Base-by-base conservation (phyloP, 2,113 vertebrate genomes). In the Pelvicachromis taeniatus region DNA sequence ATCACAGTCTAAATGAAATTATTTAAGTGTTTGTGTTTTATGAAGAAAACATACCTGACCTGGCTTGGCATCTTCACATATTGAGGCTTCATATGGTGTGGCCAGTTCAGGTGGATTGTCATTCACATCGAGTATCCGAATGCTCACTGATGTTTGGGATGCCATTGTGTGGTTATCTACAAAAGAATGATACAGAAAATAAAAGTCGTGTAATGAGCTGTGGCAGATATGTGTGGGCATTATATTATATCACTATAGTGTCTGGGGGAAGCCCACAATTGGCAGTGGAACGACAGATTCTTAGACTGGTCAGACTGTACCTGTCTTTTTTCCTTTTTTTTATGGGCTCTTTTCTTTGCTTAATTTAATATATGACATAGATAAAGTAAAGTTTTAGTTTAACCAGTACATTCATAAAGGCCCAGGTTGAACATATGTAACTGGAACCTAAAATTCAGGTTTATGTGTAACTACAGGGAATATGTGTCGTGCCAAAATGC, bases 41-140 rank as follows among this genome's bases (percentile, higher is more conserved):
- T 5, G 5, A 65, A 13, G 1, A 58, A 55, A 42, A n/a, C 9
- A 81, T 96, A 99, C 99, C 97, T 99, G 97, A 16, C 97, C 99
- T 17, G 98, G 97, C 93, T 98, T 97, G 91, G 97, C 97, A 14
- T 99, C 98, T 93, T 99, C 99, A 31, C 99, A 99, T 84, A 99
- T 97, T 0, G 97, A 97, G 0, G 98, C 97, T 92, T 99, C 98
- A 0, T 97, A 98, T 0, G 99, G 98, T 1, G 97, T 97, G 85
- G 99, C 98, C 33, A 99, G 96, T 77, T 99, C 97, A 0, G 99
- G 99, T 0, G 99, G 98, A 85, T 99, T 99, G 95, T 99, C 99
- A 0, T 99, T 99, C 70, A 99, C 98, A 0, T 99, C 99, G 94
- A 99, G 95, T 94, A 99, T 99, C 19, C 97, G 97, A 89, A 99